Percentiles rank a stretch among this genome's conserved stretches.
Conservation (phyloP, 1,140 invertebrate genomes). For the Drosophila novamexicana region DNA sequence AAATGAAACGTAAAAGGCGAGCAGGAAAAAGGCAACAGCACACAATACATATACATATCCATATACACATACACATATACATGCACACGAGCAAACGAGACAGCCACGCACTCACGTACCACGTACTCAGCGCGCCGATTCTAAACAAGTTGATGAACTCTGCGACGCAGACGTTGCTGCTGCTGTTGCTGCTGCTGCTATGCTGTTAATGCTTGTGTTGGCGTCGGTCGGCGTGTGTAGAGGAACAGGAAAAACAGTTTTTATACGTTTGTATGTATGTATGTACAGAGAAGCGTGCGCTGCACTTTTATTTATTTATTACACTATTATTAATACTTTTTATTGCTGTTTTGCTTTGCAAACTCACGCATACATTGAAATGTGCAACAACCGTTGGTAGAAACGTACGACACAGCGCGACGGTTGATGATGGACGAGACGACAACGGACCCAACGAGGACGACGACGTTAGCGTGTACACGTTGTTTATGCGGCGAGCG, state of each 20-base stretch:
- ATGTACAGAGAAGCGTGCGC: constrained; percentile 35
- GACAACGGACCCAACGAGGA: constrained; percentile 36
- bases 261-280: constrained; percentile 24
- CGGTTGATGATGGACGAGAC: constrained; percentile 40
- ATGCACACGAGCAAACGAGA: constrained; percentile 36
- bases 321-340: constrained; percentile 78
- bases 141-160: constrained; percentile 83
- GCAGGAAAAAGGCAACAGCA: constrained; percentile 70
- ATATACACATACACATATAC: constrained; percentile 16
- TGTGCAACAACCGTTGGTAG: constrained; percentile 38
- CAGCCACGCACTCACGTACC: constrained; percentile 73
- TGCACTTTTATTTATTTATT: constrained; percentile 68
- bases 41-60: constrained; percentile 17
- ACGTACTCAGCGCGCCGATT: constrained; percentile 65
- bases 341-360: constrained; percentile 59
- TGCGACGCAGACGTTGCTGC: constrained; percentile 57
- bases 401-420: constrained; percentile 29
- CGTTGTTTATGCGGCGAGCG: constrained; percentile 76
- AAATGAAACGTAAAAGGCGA: constrained; percentile 56
- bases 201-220: constrained; percentile 40
- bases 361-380: constrained; percentile 57
- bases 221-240: constrained; percentile 35
- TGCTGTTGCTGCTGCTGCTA: constrained; percentile 7
- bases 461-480: constrained; percentile 44
- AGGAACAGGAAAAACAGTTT: constrained; percentile 48